These are phyloP conservation scores for Drosophila nasuta DNA, from an alignment of 1,140 invertebrate genomes.

Conservation along the genomic window DNA sequence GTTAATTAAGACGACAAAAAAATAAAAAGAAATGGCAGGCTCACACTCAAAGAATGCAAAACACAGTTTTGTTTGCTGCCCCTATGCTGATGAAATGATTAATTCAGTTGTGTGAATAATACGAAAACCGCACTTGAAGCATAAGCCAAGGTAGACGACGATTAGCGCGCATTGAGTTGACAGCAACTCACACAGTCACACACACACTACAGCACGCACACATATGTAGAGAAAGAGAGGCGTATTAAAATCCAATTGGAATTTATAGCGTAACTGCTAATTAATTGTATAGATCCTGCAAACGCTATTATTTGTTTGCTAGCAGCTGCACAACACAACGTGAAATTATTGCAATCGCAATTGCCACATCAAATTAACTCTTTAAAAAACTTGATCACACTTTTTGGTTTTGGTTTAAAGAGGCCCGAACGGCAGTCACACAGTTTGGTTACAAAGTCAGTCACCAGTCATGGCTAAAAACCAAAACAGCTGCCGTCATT, in stretches of 20 bases:
- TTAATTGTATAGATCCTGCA: slow-evolving; percentile 19
- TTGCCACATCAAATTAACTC: slow-evolving; percentile 13
- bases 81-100: slow-evolving; percentile 41
- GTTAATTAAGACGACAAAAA: slow-evolving; percentile 57
- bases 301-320: neutral
- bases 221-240: slow-evolving; percentile 13
- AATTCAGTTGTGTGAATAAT: slow-evolving; percentile 51
- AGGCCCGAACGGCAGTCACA: slow-evolving; percentile 40
- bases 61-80: slow-evolving; percentile 15
- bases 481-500: slow-evolving; percentile 80
- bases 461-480: slow-evolving; percentile 43
- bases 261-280: neutral
- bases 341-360: slow-evolving; percentile 6
- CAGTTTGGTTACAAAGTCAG: slow-evolving; percentile 20
- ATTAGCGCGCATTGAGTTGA: slow-evolving; percentile 50
- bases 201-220: slow-evolving; percentile 3
- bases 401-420: slow-evolving; percentile 33
- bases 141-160: slow-evolving; percentile 30
- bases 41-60: slow-evolving; percentile 32
- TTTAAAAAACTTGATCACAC: slow-evolving; percentile 30
- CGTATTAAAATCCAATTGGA: slow-evolving; percentile 43
- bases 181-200: slow-evolving; percentile 29
- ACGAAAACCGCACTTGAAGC: slow-evolving; percentile 47
- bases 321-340: neutral
- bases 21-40: slow-evolving; percentile 20